phyloP scores from a whole-genome alignment of 2,797 vertebrate species.

The Rhabdophis nuchalis region DNA sequence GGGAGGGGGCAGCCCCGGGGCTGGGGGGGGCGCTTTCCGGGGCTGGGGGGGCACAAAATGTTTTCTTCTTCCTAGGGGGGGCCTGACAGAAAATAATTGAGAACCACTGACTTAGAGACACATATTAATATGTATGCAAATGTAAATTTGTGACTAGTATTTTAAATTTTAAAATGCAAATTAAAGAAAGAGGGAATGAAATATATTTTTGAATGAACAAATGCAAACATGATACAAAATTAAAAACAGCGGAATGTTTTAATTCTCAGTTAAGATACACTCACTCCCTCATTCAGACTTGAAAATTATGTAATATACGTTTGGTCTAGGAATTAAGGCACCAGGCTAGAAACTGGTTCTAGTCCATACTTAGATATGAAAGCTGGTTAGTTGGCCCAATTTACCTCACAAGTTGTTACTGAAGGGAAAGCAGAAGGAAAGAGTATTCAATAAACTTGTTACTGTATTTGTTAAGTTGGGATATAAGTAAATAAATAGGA shows the following conservation, averaged over 20 bases:
- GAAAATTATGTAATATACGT: neutral
- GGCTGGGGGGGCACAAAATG: too few relatives aligned
- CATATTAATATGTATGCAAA: neutral
- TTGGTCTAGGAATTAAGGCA: neutral
- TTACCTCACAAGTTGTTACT: neutral
- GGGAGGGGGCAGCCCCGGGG: too few relatives aligned
- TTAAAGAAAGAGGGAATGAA: neutral
- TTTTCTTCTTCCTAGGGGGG: too few relatives aligned
- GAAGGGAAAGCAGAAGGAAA: neutral
- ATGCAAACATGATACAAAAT: neutral
- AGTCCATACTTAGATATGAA: neutral
- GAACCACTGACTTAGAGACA: neutral
- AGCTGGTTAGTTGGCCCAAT: neutral
- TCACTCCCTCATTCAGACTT: neutral
- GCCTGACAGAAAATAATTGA: too few relatives aligned
- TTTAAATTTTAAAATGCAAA: neutral
- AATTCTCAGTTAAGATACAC: neutral
- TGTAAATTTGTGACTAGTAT: neutral
- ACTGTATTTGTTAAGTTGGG: neutral
- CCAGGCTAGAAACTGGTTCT: neutral
- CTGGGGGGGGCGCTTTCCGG: too few relatives aligned
- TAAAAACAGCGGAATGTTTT: neutral
- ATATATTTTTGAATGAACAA: neutral
- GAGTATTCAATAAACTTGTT: neutral
- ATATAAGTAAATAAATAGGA: neutral